Conservation (phyloP, 2,888 invertebrate genomes). For the Celastrina argiolus region DNA sequence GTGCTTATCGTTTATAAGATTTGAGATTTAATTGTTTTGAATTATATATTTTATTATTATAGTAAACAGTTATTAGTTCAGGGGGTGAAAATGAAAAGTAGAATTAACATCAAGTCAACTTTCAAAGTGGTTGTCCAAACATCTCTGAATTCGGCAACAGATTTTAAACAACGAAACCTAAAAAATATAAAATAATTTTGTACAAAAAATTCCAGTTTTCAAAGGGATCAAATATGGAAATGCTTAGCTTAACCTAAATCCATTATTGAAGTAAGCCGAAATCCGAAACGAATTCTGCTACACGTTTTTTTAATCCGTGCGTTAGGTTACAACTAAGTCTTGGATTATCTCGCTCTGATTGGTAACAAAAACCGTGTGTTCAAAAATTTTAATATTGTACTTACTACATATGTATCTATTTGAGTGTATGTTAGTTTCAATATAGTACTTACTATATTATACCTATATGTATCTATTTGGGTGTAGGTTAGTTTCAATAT, state of each 20-base stretch:
- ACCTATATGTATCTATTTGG: too few species aligned
- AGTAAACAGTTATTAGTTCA: too few species aligned
- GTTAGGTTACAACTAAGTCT: slow-evolving; percentile 23
- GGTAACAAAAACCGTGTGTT: neutral
- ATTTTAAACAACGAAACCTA: neutral
- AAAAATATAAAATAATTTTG: slow-evolving; percentile 13
- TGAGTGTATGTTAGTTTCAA: too few species aligned
- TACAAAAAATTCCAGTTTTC: slow-evolving; percentile 17
- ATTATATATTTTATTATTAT: too few species aligned
- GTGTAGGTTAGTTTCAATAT: too few species aligned
- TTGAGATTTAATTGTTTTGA: too few species aligned
- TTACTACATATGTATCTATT: too few species aligned
- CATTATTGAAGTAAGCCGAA: slow-evolving; percentile 22
- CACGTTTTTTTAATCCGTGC: slow-evolving; percentile 14
- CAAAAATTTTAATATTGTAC: neutral
- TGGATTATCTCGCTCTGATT: slow-evolving; percentile 14
- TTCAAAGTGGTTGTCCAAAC: neutral
- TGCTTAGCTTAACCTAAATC: slow-evolving; percentile 23
- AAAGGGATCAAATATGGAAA: slow-evolving; percentile 23
- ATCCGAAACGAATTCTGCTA: slow-evolving; percentile 24
- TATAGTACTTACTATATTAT: too few species aligned
- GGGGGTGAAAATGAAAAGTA: too few species aligned
- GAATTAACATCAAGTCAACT: neutral
- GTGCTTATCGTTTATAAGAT: too few species aligned
- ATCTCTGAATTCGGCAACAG: neutral